phyloP scores from a whole-genome alignment of 2,888 invertebrate genomes.

The Ametastegia equiseti region DNA sequence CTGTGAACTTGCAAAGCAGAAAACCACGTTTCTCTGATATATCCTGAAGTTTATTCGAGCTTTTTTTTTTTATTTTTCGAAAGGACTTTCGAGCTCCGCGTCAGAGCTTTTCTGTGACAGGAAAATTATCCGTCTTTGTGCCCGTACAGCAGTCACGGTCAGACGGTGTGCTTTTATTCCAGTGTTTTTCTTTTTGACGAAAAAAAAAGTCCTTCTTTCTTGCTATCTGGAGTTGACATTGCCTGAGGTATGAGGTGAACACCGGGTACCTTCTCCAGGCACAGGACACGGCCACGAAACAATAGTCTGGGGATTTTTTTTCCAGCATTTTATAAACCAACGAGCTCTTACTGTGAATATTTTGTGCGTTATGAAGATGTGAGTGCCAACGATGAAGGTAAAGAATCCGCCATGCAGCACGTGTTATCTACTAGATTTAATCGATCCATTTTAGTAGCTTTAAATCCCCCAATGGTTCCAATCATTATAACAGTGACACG shows the following conservation, averaged over 20 bases:
- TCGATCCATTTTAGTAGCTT: not conserved
- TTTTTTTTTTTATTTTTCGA: not conserved
- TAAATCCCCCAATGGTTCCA: not conserved
- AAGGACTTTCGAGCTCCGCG: not conserved
- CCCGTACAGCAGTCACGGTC: conserved; percentile 1
- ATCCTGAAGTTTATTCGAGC: not conserved
- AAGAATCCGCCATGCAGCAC: not conserved
- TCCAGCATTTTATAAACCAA: not conserved
- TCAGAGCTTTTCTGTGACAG: not conserved
- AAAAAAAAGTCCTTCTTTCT: not conserved
- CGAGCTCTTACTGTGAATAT: conserved; percentile 13
- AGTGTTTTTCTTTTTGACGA: not conserved
- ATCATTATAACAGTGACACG: not conserved
- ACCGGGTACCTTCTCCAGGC: not conserved
- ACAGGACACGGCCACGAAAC: not conserved
- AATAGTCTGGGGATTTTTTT: not conserved
- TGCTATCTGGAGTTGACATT: not conserved
- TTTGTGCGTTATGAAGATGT: conserved; percentile 35
- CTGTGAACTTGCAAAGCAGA: conserved; percentile 4
- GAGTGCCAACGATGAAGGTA: conserved; percentile 34
- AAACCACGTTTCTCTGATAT: conserved; percentile 11
- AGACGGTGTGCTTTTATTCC: conserved; percentile 1
- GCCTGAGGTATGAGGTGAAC: not conserved
- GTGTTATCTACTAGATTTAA: not conserved
- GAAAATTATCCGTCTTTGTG: not conserved